These are phyloP conservation scores for Stichodactyla mertensii DNA, from an alignment of 64 coral and sea anemone genomes.

Conservation along the genomic window DNA sequence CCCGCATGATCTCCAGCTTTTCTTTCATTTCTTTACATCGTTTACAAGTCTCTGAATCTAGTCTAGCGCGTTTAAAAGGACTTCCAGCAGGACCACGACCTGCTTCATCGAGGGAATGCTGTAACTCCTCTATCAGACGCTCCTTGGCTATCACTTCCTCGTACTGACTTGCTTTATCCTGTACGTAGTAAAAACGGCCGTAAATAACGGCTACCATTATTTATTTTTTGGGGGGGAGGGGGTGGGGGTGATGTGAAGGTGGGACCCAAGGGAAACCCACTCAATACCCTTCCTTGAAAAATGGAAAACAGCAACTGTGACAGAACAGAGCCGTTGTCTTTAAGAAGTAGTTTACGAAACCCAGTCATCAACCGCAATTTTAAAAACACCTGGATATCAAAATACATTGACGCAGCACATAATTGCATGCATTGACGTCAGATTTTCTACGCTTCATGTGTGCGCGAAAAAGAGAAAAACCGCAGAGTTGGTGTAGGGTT, in stretches of 20 bases:
- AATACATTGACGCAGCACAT: too few species aligned
- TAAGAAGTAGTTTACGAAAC: too few species aligned
- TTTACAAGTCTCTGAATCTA: slow-evolving; percentile 14
- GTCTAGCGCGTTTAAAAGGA: not conserved
- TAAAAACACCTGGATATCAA: too few species aligned
- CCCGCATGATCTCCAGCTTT: not conserved
- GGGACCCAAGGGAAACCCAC: too few species aligned
- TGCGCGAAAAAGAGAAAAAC: too few species aligned
- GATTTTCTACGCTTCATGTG: too few species aligned
- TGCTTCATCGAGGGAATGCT: not conserved
- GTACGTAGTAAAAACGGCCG: not conserved
- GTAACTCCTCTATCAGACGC: not conserved
- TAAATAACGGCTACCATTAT: not conserved
- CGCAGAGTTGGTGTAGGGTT: too few species aligned
- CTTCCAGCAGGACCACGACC: not conserved
- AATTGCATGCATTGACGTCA: too few species aligned
- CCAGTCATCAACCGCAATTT: too few species aligned
- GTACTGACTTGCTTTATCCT: not conserved
- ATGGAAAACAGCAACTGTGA: too few species aligned
- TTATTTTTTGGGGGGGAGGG: not conserved
- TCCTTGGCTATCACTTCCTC: not conserved
- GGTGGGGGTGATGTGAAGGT: not conserved
- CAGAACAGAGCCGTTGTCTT: too few species aligned
- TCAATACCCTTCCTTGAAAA: too few species aligned
- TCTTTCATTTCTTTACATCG: slow-evolving; percentile 26